phyloP scores from a whole-genome alignment of 2,797 vertebrate genomes.

The Myotis myotis region DNA sequence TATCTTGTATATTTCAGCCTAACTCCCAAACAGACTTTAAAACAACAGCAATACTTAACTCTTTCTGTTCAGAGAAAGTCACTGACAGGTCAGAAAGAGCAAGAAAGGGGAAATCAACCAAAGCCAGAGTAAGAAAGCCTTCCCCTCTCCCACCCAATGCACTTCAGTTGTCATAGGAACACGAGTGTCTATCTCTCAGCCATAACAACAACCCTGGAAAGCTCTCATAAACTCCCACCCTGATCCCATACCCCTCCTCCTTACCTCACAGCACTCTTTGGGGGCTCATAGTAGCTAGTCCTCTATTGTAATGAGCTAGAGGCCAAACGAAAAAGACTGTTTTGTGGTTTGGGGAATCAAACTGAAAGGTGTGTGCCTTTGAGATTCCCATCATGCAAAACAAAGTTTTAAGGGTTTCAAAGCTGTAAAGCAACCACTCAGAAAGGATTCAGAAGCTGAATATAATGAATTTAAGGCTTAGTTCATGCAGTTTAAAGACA shows the following conservation, averaged over 20 bases:
- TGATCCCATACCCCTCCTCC: not conserved
- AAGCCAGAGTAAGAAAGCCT: not conserved
- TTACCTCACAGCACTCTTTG: not conserved
- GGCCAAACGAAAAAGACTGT: not conserved
- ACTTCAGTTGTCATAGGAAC: not conserved
- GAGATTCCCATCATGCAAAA: not conserved
- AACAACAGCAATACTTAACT: not conserved
- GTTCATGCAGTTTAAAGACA: not conserved
- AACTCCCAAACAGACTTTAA: conserved; percentile 31
- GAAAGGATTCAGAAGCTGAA: not conserved
- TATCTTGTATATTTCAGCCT: not conserved
- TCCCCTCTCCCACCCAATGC: fast-evolving
- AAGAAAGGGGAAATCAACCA: not conserved
- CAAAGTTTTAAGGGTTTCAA: not conserved
- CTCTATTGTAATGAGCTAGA: not conserved
- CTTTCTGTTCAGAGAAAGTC: not conserved
- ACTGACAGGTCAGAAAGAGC: not conserved
- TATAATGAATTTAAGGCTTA: not conserved
- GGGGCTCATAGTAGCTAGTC: not conserved
- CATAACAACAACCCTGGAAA: not conserved
- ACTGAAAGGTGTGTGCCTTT: not conserved
- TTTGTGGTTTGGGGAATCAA: not conserved
- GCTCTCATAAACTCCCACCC: not conserved
- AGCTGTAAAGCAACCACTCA: not conserved
- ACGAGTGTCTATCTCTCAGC: not conserved